Conservation (phyloP, 2,113 vertebrate genomes). For the Callocephalon fimbriatum region DNA sequence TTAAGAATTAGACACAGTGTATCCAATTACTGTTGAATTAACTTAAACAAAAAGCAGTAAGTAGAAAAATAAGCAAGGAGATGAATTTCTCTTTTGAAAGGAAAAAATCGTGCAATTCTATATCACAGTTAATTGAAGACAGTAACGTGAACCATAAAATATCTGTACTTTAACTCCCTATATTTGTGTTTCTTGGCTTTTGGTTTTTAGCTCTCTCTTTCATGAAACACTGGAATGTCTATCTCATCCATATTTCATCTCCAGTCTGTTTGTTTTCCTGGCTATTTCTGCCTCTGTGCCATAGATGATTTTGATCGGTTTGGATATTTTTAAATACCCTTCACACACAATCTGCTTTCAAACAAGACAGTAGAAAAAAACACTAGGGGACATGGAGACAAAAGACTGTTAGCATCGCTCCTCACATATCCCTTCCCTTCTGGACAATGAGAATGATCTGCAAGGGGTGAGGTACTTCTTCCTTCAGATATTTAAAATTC, state of each 20-base stretch:
- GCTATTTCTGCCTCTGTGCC: slow-evolving; percentile 38
- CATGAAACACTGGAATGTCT: slow-evolving; percentile 17
- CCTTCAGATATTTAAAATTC: background rate
- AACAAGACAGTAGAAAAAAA: background rate
- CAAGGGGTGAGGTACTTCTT: background rate
- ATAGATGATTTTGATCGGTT: slow-evolving; percentile 59
- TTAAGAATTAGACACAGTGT: slow-evolving; percentile 80
- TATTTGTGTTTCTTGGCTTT: slow-evolving; percentile 50
- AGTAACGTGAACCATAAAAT: slow-evolving; percentile 23
- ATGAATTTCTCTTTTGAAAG: slow-evolving; percentile 45
- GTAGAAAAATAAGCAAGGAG: slow-evolving; percentile 64
- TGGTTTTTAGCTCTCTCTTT: slow-evolving; percentile 26
- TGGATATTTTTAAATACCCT: slow-evolving; percentile 47
- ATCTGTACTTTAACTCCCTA: slow-evolving; percentile 22
- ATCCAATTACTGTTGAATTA: slow-evolving; percentile 74
- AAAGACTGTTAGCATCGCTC: background rate
- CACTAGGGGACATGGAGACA: background rate
- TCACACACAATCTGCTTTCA: slow-evolving; percentile 55
- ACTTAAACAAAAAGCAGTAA: slow-evolving; percentile 67
- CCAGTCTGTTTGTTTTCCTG: slow-evolving; percentile 27
- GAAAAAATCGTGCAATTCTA: slow-evolving; percentile 25
- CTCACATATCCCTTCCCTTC: background rate
- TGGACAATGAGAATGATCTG: background rate
- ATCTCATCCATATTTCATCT: slow-evolving; percentile 60
- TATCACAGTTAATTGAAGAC: slow-evolving; percentile 51